A percentile compares a stretch with the other conserved stretches of the same genome.
Evolutionary conservation across 2,888 invertebrate species (phyloP).

Genomic region (Andricus curvator): DNA sequence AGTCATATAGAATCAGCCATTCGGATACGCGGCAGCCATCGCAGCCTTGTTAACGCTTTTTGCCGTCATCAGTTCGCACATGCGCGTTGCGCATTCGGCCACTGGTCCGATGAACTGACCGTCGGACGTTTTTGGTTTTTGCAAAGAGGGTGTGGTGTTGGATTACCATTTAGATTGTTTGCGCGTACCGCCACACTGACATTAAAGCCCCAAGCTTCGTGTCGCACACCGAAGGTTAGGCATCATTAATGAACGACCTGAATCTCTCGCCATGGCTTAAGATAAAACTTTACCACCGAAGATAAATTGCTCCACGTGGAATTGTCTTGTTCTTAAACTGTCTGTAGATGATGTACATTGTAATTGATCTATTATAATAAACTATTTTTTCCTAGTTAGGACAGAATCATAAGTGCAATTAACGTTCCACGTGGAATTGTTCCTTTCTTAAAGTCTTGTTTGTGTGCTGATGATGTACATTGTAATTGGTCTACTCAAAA

Average conservation of each 20-base stretch:
- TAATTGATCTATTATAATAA: not conserved
- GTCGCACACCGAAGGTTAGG: conserved; percentile 49
- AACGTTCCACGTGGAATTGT: no score
- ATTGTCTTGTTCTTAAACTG: not conserved
- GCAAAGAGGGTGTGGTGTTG: conserved; percentile 74
- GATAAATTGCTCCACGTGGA: conserved; percentile 16
- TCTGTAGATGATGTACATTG: not conserved
- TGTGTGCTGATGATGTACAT: no score
- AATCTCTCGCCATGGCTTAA: conserved; percentile 22
- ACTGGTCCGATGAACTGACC: conserved; percentile 19
- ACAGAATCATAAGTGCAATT: no score
- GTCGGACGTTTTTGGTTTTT: conserved; percentile 69
- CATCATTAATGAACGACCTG: conserved; percentile 38
- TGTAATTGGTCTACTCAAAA: not conserved
- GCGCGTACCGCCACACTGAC: conserved; percentile 42
- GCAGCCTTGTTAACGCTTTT: conserved; percentile 70
- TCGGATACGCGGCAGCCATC: conserved; percentile 51
- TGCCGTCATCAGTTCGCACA: conserved; percentile 50
- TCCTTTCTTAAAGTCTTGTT: no score
- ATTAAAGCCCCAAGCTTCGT: conserved; percentile 45
- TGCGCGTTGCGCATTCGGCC: conserved; percentile 44
- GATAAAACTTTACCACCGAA: conserved; percentile 27
- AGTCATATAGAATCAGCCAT: conserved; percentile 58
- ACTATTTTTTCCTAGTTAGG: no score
- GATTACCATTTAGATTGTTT: conserved; percentile 77